These are phyloP conservation scores for Drosophila jambulina DNA, from an alignment of 1,140 invertebrate genomes.

Conservation along the genomic window DNA sequence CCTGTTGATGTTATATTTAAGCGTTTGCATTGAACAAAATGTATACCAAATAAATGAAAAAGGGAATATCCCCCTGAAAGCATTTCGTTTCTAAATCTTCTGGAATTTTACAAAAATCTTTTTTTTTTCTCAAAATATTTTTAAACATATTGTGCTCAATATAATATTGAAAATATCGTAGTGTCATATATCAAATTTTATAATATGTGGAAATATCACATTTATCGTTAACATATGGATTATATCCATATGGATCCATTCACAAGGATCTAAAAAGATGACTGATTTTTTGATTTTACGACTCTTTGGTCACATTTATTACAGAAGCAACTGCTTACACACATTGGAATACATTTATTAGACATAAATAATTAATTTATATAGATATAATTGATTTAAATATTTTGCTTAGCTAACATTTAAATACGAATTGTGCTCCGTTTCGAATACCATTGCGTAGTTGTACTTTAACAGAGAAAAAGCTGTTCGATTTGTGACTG, in stretches of 20 bases:
- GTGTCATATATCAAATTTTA: too few relatives aligned
- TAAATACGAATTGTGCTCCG: conserved; percentile 72
- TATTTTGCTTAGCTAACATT: conserved; percentile 67
- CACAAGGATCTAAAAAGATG: background rate
- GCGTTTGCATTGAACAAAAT: conserved; percentile 2
- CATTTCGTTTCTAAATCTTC: background rate
- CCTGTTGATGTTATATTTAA: conserved; percentile 3
- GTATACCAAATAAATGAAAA: background rate
- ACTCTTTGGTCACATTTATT: conserved; percentile 54
- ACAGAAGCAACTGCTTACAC: conserved; percentile 56
- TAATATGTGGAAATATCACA: too few relatives aligned
- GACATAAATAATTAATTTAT: conserved; percentile 68
- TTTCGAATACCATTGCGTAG: conserved; percentile 75
- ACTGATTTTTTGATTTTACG: background rate
- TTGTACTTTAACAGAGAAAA: conserved; percentile 71
- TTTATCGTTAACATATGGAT: too few relatives aligned
- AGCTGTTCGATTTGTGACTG: conserved; percentile 32
- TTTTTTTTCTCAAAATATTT: too few relatives aligned
- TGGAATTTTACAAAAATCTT: background rate
- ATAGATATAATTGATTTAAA: conserved; percentile 56
- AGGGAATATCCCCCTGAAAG: background rate
- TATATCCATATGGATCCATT: background rate
- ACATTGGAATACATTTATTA: conserved; percentile 57
- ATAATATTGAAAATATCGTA: too few relatives aligned
- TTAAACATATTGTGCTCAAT: too few relatives aligned